phyloP scores from a whole-genome alignment of 2,113 vertebrate genomes.

The Nerophis lumbriciformis region DNA sequence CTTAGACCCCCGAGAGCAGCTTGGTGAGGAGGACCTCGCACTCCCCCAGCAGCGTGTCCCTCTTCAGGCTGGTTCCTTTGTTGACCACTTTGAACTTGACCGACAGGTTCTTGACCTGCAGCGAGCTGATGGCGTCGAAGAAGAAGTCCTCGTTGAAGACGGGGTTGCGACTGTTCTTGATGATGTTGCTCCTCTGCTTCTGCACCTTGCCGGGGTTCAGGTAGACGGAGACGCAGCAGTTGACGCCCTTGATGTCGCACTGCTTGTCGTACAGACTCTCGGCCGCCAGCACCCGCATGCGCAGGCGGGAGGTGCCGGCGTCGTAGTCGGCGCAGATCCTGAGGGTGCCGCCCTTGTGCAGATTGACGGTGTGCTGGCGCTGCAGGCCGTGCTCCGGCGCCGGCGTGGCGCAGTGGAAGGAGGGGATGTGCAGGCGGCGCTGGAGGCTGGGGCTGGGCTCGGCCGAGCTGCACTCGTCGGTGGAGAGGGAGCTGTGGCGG shows the following conservation, averaged over 20 bases:
- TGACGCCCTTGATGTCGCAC: slow-evolving; percentile 84
- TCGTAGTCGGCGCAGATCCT: slow-evolving; percentile 84
- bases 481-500: slow-evolving; percentile 89
- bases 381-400: slow-evolving; percentile 50
- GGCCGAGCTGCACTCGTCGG: slow-evolving; percentile 87
- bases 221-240: slow-evolving; percentile 92
- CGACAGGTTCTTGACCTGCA: slow-evolving; percentile 82
- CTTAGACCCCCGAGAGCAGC: slow-evolving; percentile 75
- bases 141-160: slow-evolving; percentile 98
- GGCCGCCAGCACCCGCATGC: slow-evolving; percentile 80
- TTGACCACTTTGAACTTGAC: slow-evolving; percentile 96
- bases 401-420: slow-evolving; percentile 50
- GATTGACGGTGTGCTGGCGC: slow-evolving; percentile 77
- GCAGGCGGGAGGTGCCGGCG: slow-evolving; percentile 79
- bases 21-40: slow-evolving; percentile 81
- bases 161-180: slow-evolving; percentile 94
- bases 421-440: slow-evolving; percentile 73
- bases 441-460: slow-evolving; percentile 87
- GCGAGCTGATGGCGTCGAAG: slow-evolving; percentile 83
- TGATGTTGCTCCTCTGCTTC: slow-evolving; percentile 93
- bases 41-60: slow-evolving; percentile 90
- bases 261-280: slow-evolving; percentile 87
- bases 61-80: slow-evolving; percentile 93
- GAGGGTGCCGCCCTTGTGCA: slow-evolving; percentile 82
- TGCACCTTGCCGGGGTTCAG: slow-evolving; percentile 93